Percentiles rank a stretch among this genome's conserved stretches.
Conservation (phyloP, 2,888 invertebrate genomes). For the Oscheius myriophilus region DNA sequence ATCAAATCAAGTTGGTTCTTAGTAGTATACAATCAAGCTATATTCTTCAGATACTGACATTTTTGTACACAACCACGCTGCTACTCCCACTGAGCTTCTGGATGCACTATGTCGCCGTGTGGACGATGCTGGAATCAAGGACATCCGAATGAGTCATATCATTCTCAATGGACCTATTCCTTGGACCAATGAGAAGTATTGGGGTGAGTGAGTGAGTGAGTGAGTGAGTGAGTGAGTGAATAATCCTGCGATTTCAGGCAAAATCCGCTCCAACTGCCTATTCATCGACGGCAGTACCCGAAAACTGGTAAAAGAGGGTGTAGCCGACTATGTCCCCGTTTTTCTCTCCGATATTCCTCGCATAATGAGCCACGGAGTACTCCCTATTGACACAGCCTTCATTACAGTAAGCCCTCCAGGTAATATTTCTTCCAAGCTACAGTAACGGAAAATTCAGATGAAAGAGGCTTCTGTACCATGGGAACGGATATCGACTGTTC, state of each 20-base stretch:
- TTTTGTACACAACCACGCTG: slow-evolving; percentile 89
- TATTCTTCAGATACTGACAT: slow-evolving; percentile 81
- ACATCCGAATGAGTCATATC: slow-evolving; percentile 88
- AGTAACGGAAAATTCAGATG: slow-evolving; percentile 76
- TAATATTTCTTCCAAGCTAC: not conserved
- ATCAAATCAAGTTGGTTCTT: slow-evolving; percentile 49
- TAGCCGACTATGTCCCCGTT: slow-evolving; percentile 87
- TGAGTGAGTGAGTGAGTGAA: not conserved
- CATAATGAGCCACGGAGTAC: slow-evolving; percentile 84
- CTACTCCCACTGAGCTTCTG: slow-evolving; percentile 85
- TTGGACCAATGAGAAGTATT: slow-evolving; percentile 81
- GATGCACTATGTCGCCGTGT: slow-evolving; percentile 85
- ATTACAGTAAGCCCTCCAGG: slow-evolving; percentile 57
- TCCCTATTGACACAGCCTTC: slow-evolving; percentile 77
- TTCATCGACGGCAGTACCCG: slow-evolving; percentile 94
- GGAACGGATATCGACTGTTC: slow-evolving; percentile 94
- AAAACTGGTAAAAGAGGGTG: slow-evolving; percentile 78
- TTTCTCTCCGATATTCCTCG: slow-evolving; percentile 91
- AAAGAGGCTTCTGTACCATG: slow-evolving; percentile 89
- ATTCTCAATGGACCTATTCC: slow-evolving; percentile 86
- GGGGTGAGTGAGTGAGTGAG: slow-evolving; percentile 73
- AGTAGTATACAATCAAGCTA: not conserved
- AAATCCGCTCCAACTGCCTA: slow-evolving; percentile 83
- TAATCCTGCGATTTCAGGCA: slow-evolving; percentile 72
- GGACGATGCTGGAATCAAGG: slow-evolving; percentile 78